Base-by-base conservation (phyloP, 2,113 vertebrate species). In the Tyrannus savana region DNA sequence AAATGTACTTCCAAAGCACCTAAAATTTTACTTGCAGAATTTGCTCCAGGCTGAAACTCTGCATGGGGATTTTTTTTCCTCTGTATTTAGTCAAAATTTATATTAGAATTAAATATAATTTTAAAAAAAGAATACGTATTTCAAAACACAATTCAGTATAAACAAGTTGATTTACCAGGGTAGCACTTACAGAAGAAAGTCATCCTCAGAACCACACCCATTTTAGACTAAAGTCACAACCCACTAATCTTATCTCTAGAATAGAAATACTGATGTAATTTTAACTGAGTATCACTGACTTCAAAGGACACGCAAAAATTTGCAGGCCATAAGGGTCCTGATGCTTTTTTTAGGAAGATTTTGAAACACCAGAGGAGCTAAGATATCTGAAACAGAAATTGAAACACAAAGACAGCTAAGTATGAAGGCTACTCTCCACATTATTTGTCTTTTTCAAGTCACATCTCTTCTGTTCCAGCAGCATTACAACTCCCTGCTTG, bases 11-110 rank as follows among this genome's bases (percentile, higher is more conserved):
- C 59, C 77, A 67, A 75, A 69, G 58, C 52, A 88, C 12, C 24
- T 86, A 58, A 87, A 92, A 75, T 69, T 37, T 42, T 64, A 78
- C 49, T 93, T 82, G 35, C 39, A 83, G 30, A 50, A 75, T 66
- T 85, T 80, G 74, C 84, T 92, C 24, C 78, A 94, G 74, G 68
- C 23, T 97, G 90, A 97, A 96, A 93, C n/a, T 90, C 67, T 86
- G 73, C 53, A 79, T 60, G 28, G 39, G 4, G 0, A 3, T 27
- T 62, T 52, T 80, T 82, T 5, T 19, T 25, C 6, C n/a, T 28
- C 27, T 71, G 8, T 74, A 52, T 52, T 93, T 78, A 84, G 56
- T 24, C 44, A 73, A 84, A 91, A 53, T 59, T 95, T 64, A 17
- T 39, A 74, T 44, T 67, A 77, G 39, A 23, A 84, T 37, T 81